Base-by-base conservation (phyloP, 1,140 invertebrate genomes). In the Drosophila insularis region DNA sequence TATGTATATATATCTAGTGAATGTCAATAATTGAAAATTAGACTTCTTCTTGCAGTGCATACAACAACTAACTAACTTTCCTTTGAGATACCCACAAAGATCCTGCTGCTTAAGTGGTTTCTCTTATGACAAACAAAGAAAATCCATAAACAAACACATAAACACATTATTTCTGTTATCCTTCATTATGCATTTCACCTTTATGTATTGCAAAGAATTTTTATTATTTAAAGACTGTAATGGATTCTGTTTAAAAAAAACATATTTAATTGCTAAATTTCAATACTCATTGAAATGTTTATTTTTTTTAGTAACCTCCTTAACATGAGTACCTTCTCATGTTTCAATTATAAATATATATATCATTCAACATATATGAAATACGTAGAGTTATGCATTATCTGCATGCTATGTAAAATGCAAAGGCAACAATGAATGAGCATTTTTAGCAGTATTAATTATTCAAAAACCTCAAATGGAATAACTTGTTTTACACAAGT, bases 381-480 rank as follows among this genome's bases (percentile, higher is more conserved):
- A 37, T n/a, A 13, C 11, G 35, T 37, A 37, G 11, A 37, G 35
- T 37, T 37, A 37, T 50, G 13, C 17, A 73, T 66, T 62, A 61
- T 43, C 37, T 61, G 43, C 43, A 61, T 19, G 19, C n/a, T 11
- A 27, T 61, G 37, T 74, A 63, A 71, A 74, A 68, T 71, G 65
- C 60, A 74, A 63, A 63, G 55, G 71, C 58, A 81, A 68, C 71
- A 76, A 77, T 65, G 76, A 78, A 64, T 60, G 73, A 86, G 65
- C 78, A 81, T 76, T 86, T 86, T 81, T 80, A 86, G 81, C 81
- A 66, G 67, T 55, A 86, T 86, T 87, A 87, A 86, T 86, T 86
- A 86, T 86, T 86, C 82, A 86, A 65, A 81, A 71, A 77, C 81
- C 82, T 86, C 78, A 81, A 86, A 86, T 87, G 81, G 75, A 86